A percentile compares a stretch with the other conserved stretches of the same genome.
Evolutionary conservation across 2,797 vertebrate species (phyloP).

Genomic region (Meriones psammophilus): DNA sequence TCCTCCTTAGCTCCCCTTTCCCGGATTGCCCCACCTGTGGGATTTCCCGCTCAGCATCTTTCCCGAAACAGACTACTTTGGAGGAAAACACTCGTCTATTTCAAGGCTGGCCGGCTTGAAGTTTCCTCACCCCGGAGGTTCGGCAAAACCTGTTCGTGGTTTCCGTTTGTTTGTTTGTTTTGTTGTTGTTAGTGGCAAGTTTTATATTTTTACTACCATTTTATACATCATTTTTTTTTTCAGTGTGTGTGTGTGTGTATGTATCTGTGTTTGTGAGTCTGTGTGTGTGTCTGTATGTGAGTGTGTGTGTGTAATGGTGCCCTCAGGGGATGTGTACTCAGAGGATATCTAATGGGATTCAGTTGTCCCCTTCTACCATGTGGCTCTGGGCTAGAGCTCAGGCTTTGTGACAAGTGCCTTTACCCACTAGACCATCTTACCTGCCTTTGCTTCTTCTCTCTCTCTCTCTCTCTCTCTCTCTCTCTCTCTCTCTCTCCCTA

Average conservation of each 20-base stretch:
- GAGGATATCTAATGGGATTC: not conserved
- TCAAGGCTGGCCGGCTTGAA: not conserved
- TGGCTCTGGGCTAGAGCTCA: not conserved
- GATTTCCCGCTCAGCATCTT: constrained; percentile 47
- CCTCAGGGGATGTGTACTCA: not conserved
- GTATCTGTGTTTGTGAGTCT: not conserved
- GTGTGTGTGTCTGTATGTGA: not conserved
- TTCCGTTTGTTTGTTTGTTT: not conserved
- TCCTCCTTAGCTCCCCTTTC: not conserved
- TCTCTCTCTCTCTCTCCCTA: no score
- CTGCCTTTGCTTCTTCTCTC: not conserved
- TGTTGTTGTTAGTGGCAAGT: not conserved
- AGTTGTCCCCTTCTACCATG: no score
- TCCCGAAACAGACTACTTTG: constrained; percentile 28
- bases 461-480: no score
- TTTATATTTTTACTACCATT: not conserved
- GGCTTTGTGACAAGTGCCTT: not conserved
- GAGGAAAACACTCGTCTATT: constrained; percentile 38
- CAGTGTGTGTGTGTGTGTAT: not conserved
- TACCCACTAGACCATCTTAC: not conserved
- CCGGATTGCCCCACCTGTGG: constrained; percentile 56
- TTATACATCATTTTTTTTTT: not conserved
- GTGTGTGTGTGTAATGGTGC: not conserved
- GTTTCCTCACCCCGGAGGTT: not conserved
- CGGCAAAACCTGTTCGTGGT: not conserved